Evolutionary conservation across 2,888 invertebrate species (phyloP).

Genomic region (Deilephila elpenor): DNA sequence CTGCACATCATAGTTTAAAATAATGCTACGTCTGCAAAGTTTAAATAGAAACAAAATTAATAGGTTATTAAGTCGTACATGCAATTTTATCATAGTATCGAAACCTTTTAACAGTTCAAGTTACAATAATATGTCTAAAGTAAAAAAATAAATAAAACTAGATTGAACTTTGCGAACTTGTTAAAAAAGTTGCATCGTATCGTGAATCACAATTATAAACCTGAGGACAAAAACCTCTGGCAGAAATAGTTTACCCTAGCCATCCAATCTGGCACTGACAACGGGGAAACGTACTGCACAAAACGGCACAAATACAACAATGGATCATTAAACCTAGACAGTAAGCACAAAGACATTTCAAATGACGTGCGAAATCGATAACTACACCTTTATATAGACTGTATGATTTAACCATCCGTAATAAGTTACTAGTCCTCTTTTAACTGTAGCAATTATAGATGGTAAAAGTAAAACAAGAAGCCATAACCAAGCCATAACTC

Average conservation of each 20-base stretch:
- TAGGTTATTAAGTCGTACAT: too few relatives aligned
- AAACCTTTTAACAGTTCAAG: too few relatives aligned
- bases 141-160: too few relatives aligned
- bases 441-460: not conserved
- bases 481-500: slow-evolving; percentile 1
- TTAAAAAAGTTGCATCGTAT: not conserved
- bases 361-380: not conserved
- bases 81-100: too few relatives aligned
- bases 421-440: not conserved
- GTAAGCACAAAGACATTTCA: not conserved
- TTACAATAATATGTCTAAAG: too few relatives aligned
- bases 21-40: too few relatives aligned
- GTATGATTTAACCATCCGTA: not conserved
- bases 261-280: not conserved
- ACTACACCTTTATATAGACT: not conserved
- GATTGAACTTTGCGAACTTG: too few relatives aligned
- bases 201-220: not conserved
- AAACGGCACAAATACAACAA: not conserved
- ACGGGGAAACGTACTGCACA: not conserved
- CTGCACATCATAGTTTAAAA: too few relatives aligned
- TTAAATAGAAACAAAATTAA: too few relatives aligned
- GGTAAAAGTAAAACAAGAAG: slow-evolving; percentile 2
- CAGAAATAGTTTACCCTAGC: not conserved
- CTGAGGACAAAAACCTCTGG: not conserved
- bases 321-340: not conserved